Base-by-base conservation (phyloP, 2,113 vertebrate species). In the Lepisosteus osseus region DNA sequence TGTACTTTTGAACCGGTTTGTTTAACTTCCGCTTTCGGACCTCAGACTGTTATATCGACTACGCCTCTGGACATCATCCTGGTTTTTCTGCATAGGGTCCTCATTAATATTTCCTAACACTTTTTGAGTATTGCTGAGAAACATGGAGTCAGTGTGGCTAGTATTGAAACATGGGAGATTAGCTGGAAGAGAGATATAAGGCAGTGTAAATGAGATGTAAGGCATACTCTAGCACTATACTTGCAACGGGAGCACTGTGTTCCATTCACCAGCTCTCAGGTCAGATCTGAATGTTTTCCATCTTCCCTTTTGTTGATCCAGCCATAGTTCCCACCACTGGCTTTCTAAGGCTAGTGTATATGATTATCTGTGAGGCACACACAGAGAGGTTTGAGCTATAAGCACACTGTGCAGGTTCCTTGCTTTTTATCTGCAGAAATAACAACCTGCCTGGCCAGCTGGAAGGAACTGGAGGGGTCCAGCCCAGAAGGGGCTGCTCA, bases 301-400 rank as follows among this genome's bases (percentile, higher is more conserved):
- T 42, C 61, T 63, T 17, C 64, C 13, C 6, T 65, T 42, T 1
- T 44, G 8, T 12, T 44, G 40, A 65, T 42, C 2, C 3, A 44
- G 64, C 2, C n/a, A 41, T 17, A 3, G 47, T 15, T 55, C 47
- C n/a, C 17, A 40, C 56, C 17, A 2, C 1, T 11, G 57, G 57
- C 9, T 13, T 42, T 29, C 66, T 70, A 67, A 78, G 68, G 69
- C 75, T 69, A 80, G 61, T 67, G 54, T 69, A 64, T 40, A 61
- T 54, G 74, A 72, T 71, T 68, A 51, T 66, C 63, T 72, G 40
- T 72, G 57, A 74, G 67, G 59, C 69, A 67, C 56, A 54, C 68
- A 15, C 54, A 5, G 62, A 8, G 61, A 63, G 44, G 55, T 12
- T 9, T 43, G 54, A 11, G 62, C 65, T 70, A 73, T 73, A 67